Evolutionary conservation across 1,140 invertebrate species (phyloP).

Genomic region (Pogonus chalceus): DNA sequence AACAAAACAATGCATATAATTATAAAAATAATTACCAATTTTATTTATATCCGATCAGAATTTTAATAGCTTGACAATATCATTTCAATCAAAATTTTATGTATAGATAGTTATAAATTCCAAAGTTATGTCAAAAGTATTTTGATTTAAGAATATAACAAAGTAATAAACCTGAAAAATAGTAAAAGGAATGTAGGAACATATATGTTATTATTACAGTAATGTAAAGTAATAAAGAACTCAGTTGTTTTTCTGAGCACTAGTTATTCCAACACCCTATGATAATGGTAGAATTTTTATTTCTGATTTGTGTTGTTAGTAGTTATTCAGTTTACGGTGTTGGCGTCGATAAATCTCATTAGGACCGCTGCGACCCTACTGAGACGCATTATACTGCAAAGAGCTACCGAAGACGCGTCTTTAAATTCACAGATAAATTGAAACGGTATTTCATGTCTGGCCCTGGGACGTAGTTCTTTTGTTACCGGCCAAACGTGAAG

Average conservation of each 20-base stretch:
- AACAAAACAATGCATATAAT: no score
- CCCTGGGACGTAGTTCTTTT: background rate
- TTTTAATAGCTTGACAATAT: no score
- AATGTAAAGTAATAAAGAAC: no score
- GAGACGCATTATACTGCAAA: background rate
- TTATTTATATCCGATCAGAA: no score
- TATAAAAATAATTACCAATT: no score
- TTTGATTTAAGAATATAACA: background rate
- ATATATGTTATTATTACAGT: no score
- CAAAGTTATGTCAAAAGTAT: background rate
- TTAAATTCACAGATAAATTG: slow-evolving; percentile 1
- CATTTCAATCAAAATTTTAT: no score
- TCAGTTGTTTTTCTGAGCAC: background rate
- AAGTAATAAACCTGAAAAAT: background rate
- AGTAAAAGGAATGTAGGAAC: no score
- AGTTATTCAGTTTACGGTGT: background rate
- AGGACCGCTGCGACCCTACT: background rate
- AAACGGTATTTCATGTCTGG: slow-evolving; percentile 3
- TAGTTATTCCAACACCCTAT: background rate
- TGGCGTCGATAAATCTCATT: background rate
- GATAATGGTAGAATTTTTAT: background rate
- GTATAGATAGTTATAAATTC: no score
- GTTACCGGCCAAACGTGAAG: background rate
- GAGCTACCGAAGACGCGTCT: background rate
- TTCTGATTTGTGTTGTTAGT: background rate